phyloP scores from a whole-genome alignment of 1,140 invertebrate species.

The Zophobas morio region DNA sequence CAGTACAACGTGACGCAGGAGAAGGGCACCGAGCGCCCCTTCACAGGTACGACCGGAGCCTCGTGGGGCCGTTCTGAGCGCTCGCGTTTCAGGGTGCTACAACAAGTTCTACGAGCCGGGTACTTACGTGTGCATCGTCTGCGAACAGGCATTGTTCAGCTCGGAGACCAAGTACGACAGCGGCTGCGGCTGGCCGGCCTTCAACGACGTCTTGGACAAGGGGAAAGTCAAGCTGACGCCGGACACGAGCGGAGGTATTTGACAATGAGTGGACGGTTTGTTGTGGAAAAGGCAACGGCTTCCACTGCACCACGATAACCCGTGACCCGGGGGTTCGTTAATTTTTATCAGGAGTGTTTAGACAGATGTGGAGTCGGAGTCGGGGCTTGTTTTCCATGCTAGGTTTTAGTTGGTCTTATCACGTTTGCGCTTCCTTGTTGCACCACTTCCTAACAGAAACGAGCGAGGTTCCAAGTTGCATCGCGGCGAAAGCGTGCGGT shows the following conservation, averaged over 20 bases:
- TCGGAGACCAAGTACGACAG: slow-evolving; percentile 96
- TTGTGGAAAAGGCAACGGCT: not conserved
- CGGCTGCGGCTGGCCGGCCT: slow-evolving; percentile 98
- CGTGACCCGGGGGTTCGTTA: not conserved
- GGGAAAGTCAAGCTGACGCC: slow-evolving; percentile 89
- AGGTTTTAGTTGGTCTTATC: slow-evolving; percentile 22
- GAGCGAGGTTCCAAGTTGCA: slow-evolving; percentile 6
- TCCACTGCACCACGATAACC: not conserved
- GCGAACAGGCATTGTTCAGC: slow-evolving; percentile 90
- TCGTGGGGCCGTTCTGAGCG: slow-evolving; percentile 16
- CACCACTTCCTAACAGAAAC: slow-evolving; percentile 33
- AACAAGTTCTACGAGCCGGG: slow-evolving; percentile 92
- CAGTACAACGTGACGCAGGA: slow-evolving; percentile 97
- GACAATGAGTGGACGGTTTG: not conserved
- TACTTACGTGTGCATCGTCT: slow-evolving; percentile 92
- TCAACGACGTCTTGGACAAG: slow-evolving; percentile 93
- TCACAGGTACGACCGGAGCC: slow-evolving; percentile 72
- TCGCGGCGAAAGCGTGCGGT: slow-evolving; percentile 4
- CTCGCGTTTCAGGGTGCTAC: slow-evolving; percentile 80
- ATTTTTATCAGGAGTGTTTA: not conserved
- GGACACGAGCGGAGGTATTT: slow-evolving; percentile 91
- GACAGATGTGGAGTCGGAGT: not conserved
- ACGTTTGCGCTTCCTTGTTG: slow-evolving; percentile 41
- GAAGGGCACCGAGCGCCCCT: slow-evolving; percentile 92
- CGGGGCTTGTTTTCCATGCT: not conserved